These are phyloP conservation scores for Telmatochromis brachygnathus DNA, from an alignment of 2,113 vertebrate genomes.

Conservation along the genomic window DNA sequence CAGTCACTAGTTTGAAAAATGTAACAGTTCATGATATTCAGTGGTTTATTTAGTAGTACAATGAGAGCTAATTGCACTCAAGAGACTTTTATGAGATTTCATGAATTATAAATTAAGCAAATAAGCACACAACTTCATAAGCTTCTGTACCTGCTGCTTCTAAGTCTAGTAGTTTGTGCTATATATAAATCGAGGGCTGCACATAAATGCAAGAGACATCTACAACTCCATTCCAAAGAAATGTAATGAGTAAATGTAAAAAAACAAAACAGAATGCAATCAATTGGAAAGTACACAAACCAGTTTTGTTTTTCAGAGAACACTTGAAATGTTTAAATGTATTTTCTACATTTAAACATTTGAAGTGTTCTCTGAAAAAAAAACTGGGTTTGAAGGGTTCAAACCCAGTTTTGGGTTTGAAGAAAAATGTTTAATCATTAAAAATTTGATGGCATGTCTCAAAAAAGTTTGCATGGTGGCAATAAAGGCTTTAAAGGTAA, in stretches of 20 bases:
- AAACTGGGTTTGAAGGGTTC: no score
- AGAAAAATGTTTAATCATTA: not conserved
- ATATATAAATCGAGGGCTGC: not conserved
- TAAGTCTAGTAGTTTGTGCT: not conserved
- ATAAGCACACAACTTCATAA: not conserved
- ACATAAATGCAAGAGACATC: not conserved
- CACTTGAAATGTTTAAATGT: not conserved
- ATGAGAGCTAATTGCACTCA: not conserved
- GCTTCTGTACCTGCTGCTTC: not conserved
- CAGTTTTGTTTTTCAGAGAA: not conserved
- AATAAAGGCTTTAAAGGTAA: not conserved
- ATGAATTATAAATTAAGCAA: not conserved
- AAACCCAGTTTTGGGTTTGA: no score
- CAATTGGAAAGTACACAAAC: not conserved
- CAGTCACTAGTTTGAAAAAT: not conserved
- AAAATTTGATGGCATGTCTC: not conserved
- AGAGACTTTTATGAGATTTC: not conserved
- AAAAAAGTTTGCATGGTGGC: not conserved
- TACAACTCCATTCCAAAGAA: not conserved
- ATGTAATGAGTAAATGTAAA: not conserved
- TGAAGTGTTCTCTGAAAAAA: no score
- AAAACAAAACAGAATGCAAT: not conserved
- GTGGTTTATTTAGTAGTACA: not conserved
- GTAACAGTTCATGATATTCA: not conserved
- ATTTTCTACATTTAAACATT: no score